These are phyloP conservation scores for Drosophila punjabiensis DNA, from an alignment of 1,140 invertebrate species.

Conservation along the genomic window DNA sequence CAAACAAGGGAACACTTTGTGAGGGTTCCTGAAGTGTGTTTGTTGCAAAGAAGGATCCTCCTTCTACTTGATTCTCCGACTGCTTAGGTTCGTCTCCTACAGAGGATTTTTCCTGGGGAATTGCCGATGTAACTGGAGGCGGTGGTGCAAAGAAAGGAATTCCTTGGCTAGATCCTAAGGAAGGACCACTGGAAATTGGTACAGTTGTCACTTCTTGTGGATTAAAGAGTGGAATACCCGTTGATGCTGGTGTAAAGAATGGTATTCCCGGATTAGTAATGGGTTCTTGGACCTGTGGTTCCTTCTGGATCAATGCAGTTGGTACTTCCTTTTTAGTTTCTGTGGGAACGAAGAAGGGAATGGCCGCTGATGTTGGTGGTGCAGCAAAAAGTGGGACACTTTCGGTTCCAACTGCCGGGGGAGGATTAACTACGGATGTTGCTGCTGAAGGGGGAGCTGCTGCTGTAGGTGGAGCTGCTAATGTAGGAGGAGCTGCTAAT, in stretches of 20 bases:
- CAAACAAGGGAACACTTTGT: background rate
- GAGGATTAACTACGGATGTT: background rate
- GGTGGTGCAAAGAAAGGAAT: slow-evolving; percentile 22
- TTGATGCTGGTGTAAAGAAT: slow-evolving; percentile 17
- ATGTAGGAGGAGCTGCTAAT: background rate
- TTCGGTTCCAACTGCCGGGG: background rate
- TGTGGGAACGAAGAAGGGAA: slow-evolving; percentile 19
- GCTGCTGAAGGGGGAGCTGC: background rate
- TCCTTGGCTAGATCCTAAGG: slow-evolving; percentile 15
- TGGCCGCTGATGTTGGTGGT: slow-evolving; percentile 7
- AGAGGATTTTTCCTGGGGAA: background rate
- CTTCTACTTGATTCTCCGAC: background rate
- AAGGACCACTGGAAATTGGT: background rate
- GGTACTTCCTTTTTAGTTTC: slow-evolving; percentile 3
- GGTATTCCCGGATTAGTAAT: slow-evolving; percentile 16
- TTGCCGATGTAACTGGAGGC: background rate
- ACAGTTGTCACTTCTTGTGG: background rate
- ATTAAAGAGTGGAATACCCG: slow-evolving; percentile 16
- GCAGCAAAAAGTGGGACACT: slow-evolving; percentile 40
- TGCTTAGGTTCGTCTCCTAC: background rate
- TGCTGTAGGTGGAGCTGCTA: background rate
- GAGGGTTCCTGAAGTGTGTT: background rate
- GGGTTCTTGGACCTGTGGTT: background rate
- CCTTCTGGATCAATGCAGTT: background rate
- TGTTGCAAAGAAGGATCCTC: background rate